phyloP scores from a whole-genome alignment of 2,113 vertebrate genomes.

The human (Homo sapiens) region GRCh38 chr4:187327001-187327500 shows the following conservation, averaged over 20 bases:
- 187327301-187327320: background rate
- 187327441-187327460: background rate
- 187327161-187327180: background rate
- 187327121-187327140: background rate
- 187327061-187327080: background rate
- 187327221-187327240: background rate
- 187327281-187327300: background rate
- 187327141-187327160: background rate
- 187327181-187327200: background rate
- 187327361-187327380: background rate
- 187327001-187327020: background rate
- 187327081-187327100: background rate
- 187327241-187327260: background rate
- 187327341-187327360: background rate
- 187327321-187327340: background rate
- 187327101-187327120: background rate
- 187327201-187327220: background rate
- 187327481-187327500: background rate
- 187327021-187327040: background rate
- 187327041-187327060: background rate
- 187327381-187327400: background rate
- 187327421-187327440: fast-evolving
- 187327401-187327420: background rate
- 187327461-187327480: background rate
- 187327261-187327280: background rate